Evolutionary conservation across 1,140 invertebrate genomes (phyloP).

Genomic region (Neomicropteryx cornuta): DNA sequence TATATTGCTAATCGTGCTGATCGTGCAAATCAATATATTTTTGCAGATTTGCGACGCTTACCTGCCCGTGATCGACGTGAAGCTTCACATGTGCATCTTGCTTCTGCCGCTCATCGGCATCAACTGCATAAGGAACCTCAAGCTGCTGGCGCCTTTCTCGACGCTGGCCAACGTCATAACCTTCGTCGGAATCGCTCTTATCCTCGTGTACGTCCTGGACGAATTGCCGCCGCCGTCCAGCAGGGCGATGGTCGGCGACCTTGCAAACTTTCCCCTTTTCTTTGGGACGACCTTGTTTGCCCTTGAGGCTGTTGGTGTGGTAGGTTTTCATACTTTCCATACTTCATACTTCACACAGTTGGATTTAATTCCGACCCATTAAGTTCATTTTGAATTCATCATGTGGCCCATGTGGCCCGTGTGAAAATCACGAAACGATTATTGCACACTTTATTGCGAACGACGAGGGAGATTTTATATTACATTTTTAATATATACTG

Average conservation of each 20-base stretch:
- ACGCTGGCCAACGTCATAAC: conserved; percentile 65
- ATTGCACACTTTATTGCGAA: not conserved
- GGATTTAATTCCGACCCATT: not conserved
- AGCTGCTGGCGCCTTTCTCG: conserved; percentile 71
- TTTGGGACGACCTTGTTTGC: conserved; percentile 85
- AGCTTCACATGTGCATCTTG: conserved; percentile 48
- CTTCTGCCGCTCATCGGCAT: conserved; percentile 57
- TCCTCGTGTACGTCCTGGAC: conserved; percentile 55
- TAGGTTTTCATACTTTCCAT: conserved; percentile 41
- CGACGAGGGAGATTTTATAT: too few species aligned
- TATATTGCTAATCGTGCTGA: too few species aligned
- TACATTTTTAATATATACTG: too few species aligned
- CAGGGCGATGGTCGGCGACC: conserved; percentile 41
- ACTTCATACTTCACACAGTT: not conserved
- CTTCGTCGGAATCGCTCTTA: conserved; percentile 55
- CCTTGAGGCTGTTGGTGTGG: conserved; percentile 79
- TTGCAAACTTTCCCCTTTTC: conserved; percentile 54
- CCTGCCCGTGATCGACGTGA: conserved; percentile 27
- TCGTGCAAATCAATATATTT: conserved; percentile 1
- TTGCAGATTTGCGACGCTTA: conserved; percentile 37
- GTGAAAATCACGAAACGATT: not conserved
- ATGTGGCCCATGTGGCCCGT: not conserved
- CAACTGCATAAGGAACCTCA: conserved; percentile 66
- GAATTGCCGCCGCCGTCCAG: conserved; percentile 46
- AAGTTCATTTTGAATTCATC: too few species aligned